phyloP scores from a whole-genome alignment of 2,113 vertebrate genomes.

The Sander vitreus region DNA sequence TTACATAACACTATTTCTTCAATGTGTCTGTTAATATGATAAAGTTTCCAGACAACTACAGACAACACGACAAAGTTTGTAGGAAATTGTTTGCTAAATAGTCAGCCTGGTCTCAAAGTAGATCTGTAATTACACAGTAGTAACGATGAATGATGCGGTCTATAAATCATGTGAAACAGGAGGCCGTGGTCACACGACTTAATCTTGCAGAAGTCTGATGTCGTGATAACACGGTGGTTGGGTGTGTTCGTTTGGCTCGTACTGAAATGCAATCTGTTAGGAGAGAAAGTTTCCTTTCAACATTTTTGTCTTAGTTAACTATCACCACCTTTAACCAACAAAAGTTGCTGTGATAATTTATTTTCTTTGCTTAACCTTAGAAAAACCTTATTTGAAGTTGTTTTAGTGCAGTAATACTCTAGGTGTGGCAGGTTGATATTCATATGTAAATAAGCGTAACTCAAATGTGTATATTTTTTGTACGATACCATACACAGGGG shows the following conservation, averaged over 20 bases:
- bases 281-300: background rate
- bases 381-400: background rate
- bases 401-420: background rate
- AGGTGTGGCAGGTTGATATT: too few relatives aligned
- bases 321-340: constrained; percentile 1
- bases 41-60: background rate
- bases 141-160: background rate
- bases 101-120: background rate
- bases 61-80: background rate
- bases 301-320: constrained; percentile 22
- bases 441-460: background rate
- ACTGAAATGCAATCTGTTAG: constrained; percentile 23
- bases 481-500: background rate
- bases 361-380: background rate
- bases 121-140: background rate
- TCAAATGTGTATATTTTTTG: background rate
- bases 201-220: constrained; percentile 11
- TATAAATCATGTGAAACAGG: constrained; percentile 13
- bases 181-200: constrained; percentile 27
- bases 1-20: constrained; percentile 2
- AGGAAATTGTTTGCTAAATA: background rate
- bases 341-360: background rate
- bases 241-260: constrained; percentile 39
- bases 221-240: constrained; percentile 40
- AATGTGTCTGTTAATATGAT: background rate